Evolutionary conservation across 2,888 invertebrate genomes (phyloP).

Genomic region (Tribolium freemani): DNA sequence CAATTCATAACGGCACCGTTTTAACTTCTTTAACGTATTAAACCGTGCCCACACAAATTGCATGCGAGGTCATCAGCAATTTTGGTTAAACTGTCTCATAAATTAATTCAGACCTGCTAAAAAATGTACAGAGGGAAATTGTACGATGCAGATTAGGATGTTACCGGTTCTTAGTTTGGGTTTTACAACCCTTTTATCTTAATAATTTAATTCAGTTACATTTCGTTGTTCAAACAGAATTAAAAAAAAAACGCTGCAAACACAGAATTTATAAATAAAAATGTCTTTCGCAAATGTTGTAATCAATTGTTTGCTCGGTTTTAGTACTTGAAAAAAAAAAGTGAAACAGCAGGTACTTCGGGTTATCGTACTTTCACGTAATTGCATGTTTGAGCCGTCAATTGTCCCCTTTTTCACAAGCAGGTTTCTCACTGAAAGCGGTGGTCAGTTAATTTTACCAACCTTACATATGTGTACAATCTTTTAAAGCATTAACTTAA

Average conservation of each 20-base stretch:
- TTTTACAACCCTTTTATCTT: too few relatives aligned
- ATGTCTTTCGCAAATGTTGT: background rate
- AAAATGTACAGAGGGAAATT: background rate
- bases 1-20: conserved; percentile 1
- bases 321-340: background rate
- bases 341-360: background rate
- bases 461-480: too few relatives aligned
- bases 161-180: too few relatives aligned
- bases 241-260: too few relatives aligned
- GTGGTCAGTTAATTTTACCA: too few relatives aligned
- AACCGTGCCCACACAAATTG: conserved; percentile 6
- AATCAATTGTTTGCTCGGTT: background rate
- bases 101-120: conserved; percentile 6
- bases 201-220: too few relatives aligned
- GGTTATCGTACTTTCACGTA: background rate
- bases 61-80: conserved; percentile 3
- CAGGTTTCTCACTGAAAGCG: background rate
- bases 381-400: background rate
- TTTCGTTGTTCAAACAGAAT: too few relatives aligned
- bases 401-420: background rate
- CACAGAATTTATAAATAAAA: too few relatives aligned
- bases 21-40: conserved; percentile 8
- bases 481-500: too few relatives aligned
- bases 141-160: background rate
- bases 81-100: background rate